phyloP scores from a whole-genome alignment of 2,113 vertebrate genomes.

The Erinaceus europaeus region DNA sequence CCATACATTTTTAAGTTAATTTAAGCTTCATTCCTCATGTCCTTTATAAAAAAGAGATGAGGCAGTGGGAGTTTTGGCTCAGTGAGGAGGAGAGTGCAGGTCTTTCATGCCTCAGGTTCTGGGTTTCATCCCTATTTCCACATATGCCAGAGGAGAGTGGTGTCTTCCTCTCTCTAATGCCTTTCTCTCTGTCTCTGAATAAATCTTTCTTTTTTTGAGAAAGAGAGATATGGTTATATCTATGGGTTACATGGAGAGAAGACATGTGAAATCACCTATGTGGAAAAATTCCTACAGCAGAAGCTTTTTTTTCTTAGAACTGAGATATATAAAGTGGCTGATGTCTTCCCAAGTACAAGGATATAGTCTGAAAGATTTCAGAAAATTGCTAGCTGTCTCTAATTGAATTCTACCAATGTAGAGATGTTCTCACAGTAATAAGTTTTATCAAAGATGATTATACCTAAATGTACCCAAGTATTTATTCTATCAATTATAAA shows the following conservation, averaged over 20 bases:
- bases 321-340: not conserved
- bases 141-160: too few species aligned
- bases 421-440: not conserved
- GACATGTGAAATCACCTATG: not conserved
- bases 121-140: too few species aligned
- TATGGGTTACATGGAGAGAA: not conserved
- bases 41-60: too few species aligned
- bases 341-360: not conserved
- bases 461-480: not conserved
- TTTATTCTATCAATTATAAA: constrained; percentile 36
- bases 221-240: not conserved
- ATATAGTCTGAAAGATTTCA: not conserved
- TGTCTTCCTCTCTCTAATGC: too few species aligned
- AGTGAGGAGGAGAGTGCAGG: too few species aligned
- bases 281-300: not conserved
- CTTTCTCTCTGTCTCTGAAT: too few species aligned
- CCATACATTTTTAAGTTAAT: not conserved
- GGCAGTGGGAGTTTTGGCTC: too few species aligned
- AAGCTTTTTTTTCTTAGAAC: not conserved
- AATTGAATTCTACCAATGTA: not conserved
- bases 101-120: too few species aligned
- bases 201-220: not conserved
- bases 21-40: not conserved
- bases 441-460: constrained; percentile 36
- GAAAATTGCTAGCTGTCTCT: constrained; percentile 7